These are phyloP conservation scores for Aplodontia rufa DNA, from an alignment of 2,113 vertebrate species.

Conservation along the genomic window DNA sequence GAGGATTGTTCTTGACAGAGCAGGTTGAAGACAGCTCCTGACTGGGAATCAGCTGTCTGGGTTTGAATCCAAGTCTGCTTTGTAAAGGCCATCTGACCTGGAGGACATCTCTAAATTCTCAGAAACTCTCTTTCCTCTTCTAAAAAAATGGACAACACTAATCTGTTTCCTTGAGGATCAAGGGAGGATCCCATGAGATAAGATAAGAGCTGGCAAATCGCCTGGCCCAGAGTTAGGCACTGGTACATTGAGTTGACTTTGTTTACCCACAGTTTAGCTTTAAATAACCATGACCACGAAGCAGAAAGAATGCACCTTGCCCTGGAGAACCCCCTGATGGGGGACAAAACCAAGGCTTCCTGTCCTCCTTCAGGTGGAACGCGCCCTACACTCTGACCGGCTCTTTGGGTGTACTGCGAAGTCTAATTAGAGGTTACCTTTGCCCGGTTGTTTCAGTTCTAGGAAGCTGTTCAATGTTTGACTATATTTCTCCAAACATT, in stretches of 20 bases:
- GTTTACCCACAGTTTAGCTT: not conserved
- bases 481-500: constrained; percentile 71
- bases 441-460: constrained; percentile 70
- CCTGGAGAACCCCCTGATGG: not conserved
- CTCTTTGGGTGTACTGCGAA: not conserved
- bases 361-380: not conserved
- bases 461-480: constrained; percentile 70
- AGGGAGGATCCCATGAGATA: not conserved
- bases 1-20: not conserved
- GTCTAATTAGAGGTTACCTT: constrained; percentile 61
- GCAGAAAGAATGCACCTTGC: not conserved
- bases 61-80: constrained; percentile 1
- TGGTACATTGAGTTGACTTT: not conserved
- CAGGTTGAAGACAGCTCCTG: not conserved
- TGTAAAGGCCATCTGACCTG: not conserved
- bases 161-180: constrained; percentile 4
- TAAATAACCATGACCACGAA: not conserved
- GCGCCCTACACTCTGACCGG: not conserved
- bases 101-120: not conserved
- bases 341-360: not conserved
- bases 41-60: not conserved
- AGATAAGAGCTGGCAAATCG: not conserved
- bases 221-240: not conserved
- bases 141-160: not conserved
- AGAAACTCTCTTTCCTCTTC: not conserved